Conservation (phyloP, 2,888 invertebrate species). For the Mactromeris polynyma region DNA sequence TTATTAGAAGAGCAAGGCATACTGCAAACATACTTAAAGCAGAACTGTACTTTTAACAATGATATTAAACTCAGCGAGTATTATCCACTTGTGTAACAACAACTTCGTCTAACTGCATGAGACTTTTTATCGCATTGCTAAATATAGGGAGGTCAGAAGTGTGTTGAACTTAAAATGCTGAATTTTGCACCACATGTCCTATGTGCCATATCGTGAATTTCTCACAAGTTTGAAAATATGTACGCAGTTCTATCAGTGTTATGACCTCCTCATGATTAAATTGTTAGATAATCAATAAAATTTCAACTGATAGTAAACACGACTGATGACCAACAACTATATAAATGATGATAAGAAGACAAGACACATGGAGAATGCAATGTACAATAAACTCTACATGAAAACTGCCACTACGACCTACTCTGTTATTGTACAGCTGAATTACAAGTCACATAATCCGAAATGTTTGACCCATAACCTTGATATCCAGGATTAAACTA, state of each 20-base stretch:
- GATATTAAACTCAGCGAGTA: too few species aligned
- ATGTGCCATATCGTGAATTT: neutral
- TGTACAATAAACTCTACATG: neutral
- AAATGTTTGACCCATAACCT: too few species aligned
- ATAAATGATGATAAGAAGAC: neutral
- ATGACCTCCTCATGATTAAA: conserved; percentile 32
- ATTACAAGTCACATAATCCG: too few species aligned
- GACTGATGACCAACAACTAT: conserved; percentile 1
- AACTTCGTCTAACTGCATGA: too few species aligned
- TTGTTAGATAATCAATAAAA: conserved; percentile 24
- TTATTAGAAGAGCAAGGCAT: too few species aligned
- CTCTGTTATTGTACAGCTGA: too few species aligned
- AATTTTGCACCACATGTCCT: conserved; percentile 47
- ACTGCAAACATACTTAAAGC: too few species aligned
- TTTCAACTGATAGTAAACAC: conserved; percentile 16
- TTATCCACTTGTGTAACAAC: too few species aligned
- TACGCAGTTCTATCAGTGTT: conserved; percentile 26
- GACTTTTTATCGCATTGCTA: conserved; percentile 22
- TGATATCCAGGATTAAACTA: too few species aligned
- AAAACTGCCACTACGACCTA: too few species aligned
- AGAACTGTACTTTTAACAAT: too few species aligned
- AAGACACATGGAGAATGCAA: neutral
- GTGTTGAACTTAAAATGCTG: conserved; percentile 42
- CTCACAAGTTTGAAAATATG: conserved; percentile 27
- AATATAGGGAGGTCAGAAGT: conserved; percentile 29